Base-by-base conservation (phyloP, 2,888 invertebrate genomes). In the Paralinhomoeus sp. region DNA sequence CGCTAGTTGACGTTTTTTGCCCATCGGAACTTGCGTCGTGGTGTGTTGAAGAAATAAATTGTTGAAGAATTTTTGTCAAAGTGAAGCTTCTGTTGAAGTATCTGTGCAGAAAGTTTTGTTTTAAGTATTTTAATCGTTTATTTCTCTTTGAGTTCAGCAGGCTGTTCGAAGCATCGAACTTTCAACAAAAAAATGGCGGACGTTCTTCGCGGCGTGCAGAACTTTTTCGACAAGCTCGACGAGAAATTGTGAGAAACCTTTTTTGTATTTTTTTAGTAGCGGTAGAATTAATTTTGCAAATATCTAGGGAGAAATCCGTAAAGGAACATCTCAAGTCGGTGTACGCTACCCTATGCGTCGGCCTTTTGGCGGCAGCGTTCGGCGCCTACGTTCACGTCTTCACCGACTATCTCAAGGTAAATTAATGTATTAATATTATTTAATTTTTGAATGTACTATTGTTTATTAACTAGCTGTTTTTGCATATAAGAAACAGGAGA, bases 321-420 rank as follows among this genome's bases (percentile, higher is more conserved):
- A 75, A 80, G 52, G 72, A 75, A 56, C 91, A 91, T 68, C 70
- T 91, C 58, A 81, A 82, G 67, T 84, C 83, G 77, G 89, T 91
- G 9, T 91, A 91, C 63, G 79, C 78, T 45, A 80, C 81, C 56
- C 69, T 91, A 53, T 77, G 82, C 45, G 72, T 83, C 67, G 78
- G 84, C 3, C 76, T 82, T 53, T 48, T 70, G 45, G 54, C 79
- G 31, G 81, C 87, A 20, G 75, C 78, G 9, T 72, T 76, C 47
- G 89, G 87, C 41, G 77, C 80, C 22, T 77, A 77, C 54, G 65
- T 81, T 31, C 82, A 85, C 60, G 69, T 84, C 60, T 78, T 73
- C 66, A 78, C 78, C 33, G 71, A 75, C 48, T 65, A 80, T 53
- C 60, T 78, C 44, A 50, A 55, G 54, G 64, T 63, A 54, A 23